Evolutionary conservation across 1,140 invertebrate genomes (phyloP).

Genomic region (Diuraphis noxia): DNA sequence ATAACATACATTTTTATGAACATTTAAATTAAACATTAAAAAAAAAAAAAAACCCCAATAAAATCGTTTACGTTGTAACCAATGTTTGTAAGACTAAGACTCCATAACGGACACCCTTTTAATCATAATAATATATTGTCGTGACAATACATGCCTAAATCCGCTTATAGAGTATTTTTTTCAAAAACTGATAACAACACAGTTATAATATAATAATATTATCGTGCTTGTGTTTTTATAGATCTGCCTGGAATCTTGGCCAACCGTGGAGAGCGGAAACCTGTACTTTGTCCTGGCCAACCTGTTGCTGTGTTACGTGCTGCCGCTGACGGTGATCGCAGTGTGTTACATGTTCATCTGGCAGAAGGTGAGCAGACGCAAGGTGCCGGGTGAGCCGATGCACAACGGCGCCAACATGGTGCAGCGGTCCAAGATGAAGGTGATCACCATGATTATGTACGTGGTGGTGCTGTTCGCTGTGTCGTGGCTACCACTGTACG

Average conservation of each 20-base stretch:
- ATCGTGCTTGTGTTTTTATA: slow-evolving; percentile 57
- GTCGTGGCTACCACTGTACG: slow-evolving; percentile 94
- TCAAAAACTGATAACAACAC: background rate
- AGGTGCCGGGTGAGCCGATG: slow-evolving; percentile 86
- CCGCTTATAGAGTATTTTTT: no score
- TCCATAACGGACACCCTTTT: no score
- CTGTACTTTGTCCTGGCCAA: slow-evolving; percentile 89
- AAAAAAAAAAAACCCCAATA: no score
- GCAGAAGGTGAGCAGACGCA: slow-evolving; percentile 83
- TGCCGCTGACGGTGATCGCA: slow-evolving; percentile 87
- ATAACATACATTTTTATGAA: no score
- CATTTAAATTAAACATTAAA: no score
- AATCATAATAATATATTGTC: no score
- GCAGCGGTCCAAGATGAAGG: slow-evolving; percentile 88
- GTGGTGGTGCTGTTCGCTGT: slow-evolving; percentile 94
- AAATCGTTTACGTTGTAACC: no score
- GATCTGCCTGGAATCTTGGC: slow-evolving; percentile 73
- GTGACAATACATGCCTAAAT: no score
- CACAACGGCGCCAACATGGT: slow-evolving; percentile 88
- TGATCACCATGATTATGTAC: slow-evolving; percentile 94
- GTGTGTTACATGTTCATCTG: slow-evolving; percentile 92
- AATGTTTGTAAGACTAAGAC: no score
- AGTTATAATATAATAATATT: no score
- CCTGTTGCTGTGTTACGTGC: slow-evolving; percentile 84
- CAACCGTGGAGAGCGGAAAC: slow-evolving; percentile 74